phyloP scores from a whole-genome alignment of 2,113 vertebrate genomes.

The Tragelaphus scriptus region DNA sequence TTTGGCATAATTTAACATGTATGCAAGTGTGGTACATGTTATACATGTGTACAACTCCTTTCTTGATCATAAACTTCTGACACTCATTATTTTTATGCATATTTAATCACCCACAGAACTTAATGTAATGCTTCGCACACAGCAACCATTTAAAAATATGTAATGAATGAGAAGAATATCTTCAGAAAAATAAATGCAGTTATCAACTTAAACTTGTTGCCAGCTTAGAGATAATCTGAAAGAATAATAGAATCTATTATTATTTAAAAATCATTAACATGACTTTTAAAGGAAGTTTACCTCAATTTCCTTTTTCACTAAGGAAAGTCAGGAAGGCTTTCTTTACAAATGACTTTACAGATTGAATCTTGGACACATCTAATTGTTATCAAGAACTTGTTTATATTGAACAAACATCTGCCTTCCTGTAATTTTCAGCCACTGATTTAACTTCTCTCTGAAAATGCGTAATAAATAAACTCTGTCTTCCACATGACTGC shows the following conservation, averaged over 20 bases:
- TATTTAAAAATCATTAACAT: not conserved
- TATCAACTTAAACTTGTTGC: not conserved
- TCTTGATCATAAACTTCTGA: not conserved
- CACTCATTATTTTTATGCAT: not conserved
- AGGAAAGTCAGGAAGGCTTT: not conserved
- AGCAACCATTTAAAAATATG: not conserved
- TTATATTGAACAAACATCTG: not conserved
- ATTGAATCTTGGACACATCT: not conserved
- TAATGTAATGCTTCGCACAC: not conserved
- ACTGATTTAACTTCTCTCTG: not conserved
- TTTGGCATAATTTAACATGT: not conserved
- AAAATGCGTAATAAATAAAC: not conserved
- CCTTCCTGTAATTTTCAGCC: not conserved
- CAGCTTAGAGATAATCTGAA: not conserved
- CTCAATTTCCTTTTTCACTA: not conserved
- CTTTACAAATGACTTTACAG: not conserved
- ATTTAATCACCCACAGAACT: not conserved
- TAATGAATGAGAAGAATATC: not conserved
- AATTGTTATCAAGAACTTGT: not conserved
- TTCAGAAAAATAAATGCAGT: constrained; percentile 5
- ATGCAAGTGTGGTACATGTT: not conserved
- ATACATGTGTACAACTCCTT: not conserved
- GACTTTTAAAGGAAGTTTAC: not conserved
- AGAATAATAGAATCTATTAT: not conserved
- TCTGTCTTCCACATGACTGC: not conserved